phyloP scores from a whole-genome alignment of 2,888 invertebrate species.

The Listrodromus nycthemerus region DNA sequence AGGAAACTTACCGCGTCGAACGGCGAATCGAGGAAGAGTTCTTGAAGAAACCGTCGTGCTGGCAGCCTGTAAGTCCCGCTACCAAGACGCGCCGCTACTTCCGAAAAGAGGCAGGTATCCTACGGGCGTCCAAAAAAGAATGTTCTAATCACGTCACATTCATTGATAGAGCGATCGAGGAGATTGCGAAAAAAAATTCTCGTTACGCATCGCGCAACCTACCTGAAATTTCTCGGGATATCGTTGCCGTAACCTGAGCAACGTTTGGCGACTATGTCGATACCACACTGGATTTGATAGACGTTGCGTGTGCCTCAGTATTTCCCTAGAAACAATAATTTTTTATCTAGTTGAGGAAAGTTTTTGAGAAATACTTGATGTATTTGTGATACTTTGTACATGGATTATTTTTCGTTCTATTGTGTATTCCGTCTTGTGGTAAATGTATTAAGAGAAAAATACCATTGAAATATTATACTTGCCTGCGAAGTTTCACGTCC shows the following conservation, averaged over 20 bases:
- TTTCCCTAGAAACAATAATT: constrained; percentile 78
- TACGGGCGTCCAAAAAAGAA: constrained; percentile 79
- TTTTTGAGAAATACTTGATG: too few species aligned
- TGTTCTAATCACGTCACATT: neutral
- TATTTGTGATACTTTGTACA: too few species aligned
- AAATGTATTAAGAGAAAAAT: constrained; percentile 19
- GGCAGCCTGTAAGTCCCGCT: constrained; percentile 92
- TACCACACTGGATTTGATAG: constrained; percentile 92
- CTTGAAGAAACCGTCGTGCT: constrained; percentile 95
- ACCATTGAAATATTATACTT: constrained; percentile 55
- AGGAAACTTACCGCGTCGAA: constrained; percentile 87
- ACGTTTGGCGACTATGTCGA: constrained; percentile 92
- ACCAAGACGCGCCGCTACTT: constrained; percentile 92
- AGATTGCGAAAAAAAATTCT: neutral
- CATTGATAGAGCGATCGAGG: too few species aligned
- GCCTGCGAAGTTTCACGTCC: constrained; percentile 78
- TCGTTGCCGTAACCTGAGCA: constrained; percentile 91
- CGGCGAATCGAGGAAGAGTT: constrained; percentile 94
- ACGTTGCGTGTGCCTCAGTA: constrained; percentile 90
- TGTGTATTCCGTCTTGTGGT: too few species aligned
- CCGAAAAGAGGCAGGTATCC: constrained; percentile 96
- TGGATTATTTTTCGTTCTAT: too few species aligned
- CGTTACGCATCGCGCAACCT: neutral
- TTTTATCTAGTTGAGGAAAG: too few species aligned
- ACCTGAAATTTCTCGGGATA: constrained; percentile 89